Base-by-base conservation (phyloP, 1,140 invertebrate genomes). In the Lutraria rhynchaena region DNA sequence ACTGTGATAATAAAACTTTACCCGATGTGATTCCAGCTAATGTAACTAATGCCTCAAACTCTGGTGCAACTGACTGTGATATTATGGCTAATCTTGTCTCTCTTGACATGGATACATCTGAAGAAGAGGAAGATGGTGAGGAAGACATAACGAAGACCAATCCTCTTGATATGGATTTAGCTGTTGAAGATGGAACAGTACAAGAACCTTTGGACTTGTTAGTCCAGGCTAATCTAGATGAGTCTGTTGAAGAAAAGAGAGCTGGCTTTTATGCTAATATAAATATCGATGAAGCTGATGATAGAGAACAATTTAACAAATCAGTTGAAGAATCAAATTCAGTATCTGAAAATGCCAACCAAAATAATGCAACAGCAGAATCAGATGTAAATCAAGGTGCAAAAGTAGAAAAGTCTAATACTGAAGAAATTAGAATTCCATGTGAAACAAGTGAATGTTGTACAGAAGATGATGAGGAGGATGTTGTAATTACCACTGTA, bases 231-330 rank as follows among this genome's bases (percentile, higher is more conserved):
- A 44, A 86, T 53, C 22, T 60, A 1, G 60, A 74, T 1, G 24
- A 67, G 22, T 84, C 83, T 4, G 57, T 81, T 13, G 83, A 86
- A 82, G 83, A 86, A 33, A 69, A 69, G 24, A 31, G 83, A 46
- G 75, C 80, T 24, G 70, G 77, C 41, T 61, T 61, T 63, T 75
- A 75, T 24, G 13, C 44, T 29, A 33, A 65, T 33, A 29, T 31
- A 41, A 29, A 27, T 5, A 69, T 11, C 15, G 60, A 15, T 22
- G 3, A 75, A 61, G 58, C n/a, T 41, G 22, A 41, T 41, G 37
- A 41, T 41, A n/a, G n/a, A n/a, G n/a, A n/a, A n/a, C n/a, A n/a
- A n/a, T n/a, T n/a, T n/a, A n/a, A n/a, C n/a, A n/a, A n/a, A n/a
- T n/a, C n/a, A n/a, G n/a, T n/a, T n/a, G n/a, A n/a, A n/a, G 15